Evolutionary conservation across 2,888 invertebrate species (phyloP), one percentile per base, ranked within the genome.

Genomic region (Parnassius apollo): DNA sequence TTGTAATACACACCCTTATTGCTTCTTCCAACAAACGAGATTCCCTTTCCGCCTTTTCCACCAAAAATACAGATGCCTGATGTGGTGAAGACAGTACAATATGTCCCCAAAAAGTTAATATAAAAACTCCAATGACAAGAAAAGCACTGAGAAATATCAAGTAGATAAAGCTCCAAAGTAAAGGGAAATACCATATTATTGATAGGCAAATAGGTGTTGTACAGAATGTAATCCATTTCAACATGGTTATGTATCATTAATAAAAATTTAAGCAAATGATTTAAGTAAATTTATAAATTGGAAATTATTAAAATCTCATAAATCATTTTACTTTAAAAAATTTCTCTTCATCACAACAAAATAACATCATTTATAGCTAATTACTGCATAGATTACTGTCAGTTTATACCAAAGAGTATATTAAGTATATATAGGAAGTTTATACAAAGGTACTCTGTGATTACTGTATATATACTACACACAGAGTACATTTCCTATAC

Each of bases 11-110:
- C 82, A 95, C 95, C 93, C 94, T 93, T 68, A 95, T 82, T 66
- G 91, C 92, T 66, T 93, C 93, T 56, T 94, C 92, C 69, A 95
- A 92, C 51, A 92, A 86, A 68, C 94, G 93, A 63, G 93, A 78
- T 74, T 94, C 93, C 72, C 93, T 94, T 70, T 94, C 92, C 35
- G 93, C 90, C 74, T 93, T 93, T 71, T 94, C 93, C 65, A 94
- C 80, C 66, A 92, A 75, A 75, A 93, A 93, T 50, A 93, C 77
- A 51, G 93, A 93, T 51, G 94, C 94, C 80, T 94, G 93, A 77
- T 95, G 94, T 55, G 93, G 93, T 18, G 94, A 93, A 25, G 95
- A 95, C 48, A 95, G 82, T 65, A 93, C 91, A 60, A 94, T 86
- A 77, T 95, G 94, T 66, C 94, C 93, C 92, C 94, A 93, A 73